Percentiles rank a stretch among this genome's conserved stretches.
phyloP scores from a whole-genome alignment of 2,888 invertebrate species.

The Napeogenes sylphis region DNA sequence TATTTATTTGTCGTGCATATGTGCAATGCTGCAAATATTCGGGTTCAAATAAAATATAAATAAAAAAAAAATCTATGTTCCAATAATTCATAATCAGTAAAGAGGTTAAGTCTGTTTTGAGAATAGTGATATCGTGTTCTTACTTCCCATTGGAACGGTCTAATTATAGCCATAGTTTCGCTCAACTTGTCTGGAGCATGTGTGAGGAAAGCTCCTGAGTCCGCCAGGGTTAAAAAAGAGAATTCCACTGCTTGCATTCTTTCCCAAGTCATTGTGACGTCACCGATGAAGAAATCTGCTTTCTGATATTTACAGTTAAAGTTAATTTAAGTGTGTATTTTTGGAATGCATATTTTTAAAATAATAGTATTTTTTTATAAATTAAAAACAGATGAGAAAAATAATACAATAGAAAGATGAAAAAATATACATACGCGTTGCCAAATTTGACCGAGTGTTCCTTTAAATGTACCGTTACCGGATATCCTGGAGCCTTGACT shows the following conservation, averaged over 20 bases:
- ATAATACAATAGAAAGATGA: too few species aligned
- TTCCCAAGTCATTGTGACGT: constrained; percentile 85
- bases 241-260: constrained; percentile 84
- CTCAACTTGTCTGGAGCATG: constrained; percentile 85
- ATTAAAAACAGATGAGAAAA: too few species aligned
- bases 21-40: not conserved
- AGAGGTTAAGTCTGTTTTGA: not conserved
- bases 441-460: constrained; percentile 84
- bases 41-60: not conserved
- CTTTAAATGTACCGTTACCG: constrained; percentile 82
- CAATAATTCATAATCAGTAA: not conserved
- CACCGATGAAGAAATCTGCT: constrained; percentile 85
- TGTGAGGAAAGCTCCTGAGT: constrained; percentile 86
- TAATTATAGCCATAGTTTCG: constrained; percentile 84
- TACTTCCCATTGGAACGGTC: constrained; percentile 85
- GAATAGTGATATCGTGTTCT: constrained; percentile 16
- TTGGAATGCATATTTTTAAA: too few species aligned
- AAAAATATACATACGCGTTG: constrained; percentile 72
- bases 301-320: constrained; percentile 55
- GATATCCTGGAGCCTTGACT: constrained; percentile 82
- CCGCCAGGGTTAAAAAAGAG: constrained; percentile 85
- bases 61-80: not conserved
- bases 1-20: too few species aligned
- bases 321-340: too few species aligned
- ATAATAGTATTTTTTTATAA: too few species aligned